These are phyloP conservation scores for Cisticola juncidis DNA, from an alignment of 2,113 vertebrate species.

Conservation along the genomic window DNA sequence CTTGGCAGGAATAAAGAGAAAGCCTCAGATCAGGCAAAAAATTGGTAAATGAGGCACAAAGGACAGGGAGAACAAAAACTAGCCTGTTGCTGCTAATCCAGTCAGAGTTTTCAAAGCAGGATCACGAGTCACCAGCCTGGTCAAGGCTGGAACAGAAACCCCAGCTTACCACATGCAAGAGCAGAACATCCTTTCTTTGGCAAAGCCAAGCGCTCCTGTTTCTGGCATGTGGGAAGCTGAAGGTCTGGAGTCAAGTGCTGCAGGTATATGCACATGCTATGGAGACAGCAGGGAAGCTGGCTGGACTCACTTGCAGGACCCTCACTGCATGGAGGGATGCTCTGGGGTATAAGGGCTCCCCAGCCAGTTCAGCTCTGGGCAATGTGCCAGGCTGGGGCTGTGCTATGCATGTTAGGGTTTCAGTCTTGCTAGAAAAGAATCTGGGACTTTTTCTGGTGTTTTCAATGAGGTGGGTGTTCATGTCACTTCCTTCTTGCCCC, in stretches of 20 bases:
- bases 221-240: background rate
- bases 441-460: background rate
- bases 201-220: background rate
- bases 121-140: background rate
- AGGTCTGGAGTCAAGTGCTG: background rate
- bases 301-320: background rate
- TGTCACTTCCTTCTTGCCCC: fast-evolving
- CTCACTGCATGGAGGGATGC: background rate
- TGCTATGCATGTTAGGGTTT: background rate
- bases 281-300: background rate
- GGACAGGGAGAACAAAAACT: background rate
- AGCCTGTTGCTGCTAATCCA: background rate
- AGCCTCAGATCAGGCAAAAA: background rate
- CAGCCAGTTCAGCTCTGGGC: fast-evolving
- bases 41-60: background rate
- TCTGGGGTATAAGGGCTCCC: background rate
- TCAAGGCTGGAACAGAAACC: background rate
- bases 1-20: background rate
- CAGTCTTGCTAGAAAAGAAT: background rate
- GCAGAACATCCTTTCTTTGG: background rate
- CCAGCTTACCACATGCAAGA: background rate
- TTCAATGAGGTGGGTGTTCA: background rate
- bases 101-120: background rate
- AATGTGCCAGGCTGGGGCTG: background rate
- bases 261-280: fast-evolving